Conservation (phyloP, 2,888 invertebrate genomes). For the Dermolepida albohirtum region DNA sequence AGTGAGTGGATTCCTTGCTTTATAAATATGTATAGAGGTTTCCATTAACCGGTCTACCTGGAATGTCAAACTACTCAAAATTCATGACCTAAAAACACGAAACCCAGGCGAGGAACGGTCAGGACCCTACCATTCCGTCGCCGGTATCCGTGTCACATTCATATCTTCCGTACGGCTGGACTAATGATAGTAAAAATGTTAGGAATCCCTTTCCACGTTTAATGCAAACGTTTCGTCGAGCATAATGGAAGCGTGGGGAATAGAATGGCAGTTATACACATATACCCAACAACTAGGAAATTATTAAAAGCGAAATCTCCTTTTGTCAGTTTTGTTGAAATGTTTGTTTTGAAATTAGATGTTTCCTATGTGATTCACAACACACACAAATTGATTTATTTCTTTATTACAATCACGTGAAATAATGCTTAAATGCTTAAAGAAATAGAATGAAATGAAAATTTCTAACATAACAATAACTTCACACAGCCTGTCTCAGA, state of each 20-base stretch:
- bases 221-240: constrained; percentile 18
- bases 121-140: not conserved
- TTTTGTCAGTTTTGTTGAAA: not conserved
- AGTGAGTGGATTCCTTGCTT: constrained; percentile 33
- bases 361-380: too few relatives aligned
- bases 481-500: too few relatives aligned
- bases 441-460: too few relatives aligned
- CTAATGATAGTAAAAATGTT: constrained; percentile 35
- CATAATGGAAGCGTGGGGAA: not conserved
- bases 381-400: too few relatives aligned
- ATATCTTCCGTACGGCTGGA: constrained; percentile 29
- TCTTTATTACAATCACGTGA: too few relatives aligned
- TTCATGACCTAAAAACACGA: constrained; percentile 40
- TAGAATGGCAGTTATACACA: not conserved
- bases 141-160: constrained; percentile 28
- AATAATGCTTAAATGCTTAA: too few relatives aligned
- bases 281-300: not conserved
- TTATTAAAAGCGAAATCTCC: not conserved
- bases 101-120: constrained; percentile 18
- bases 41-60: constrained; percentile 43
- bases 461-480: too few relatives aligned
- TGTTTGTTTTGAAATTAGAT: too few relatives aligned
- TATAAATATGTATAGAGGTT: constrained; percentile 43
- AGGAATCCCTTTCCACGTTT: constrained; percentile 22
- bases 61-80: constrained; percentile 44